Conservation (phyloP, 2,888 invertebrate genomes). For the Ichneumoninae sp. region DNA sequence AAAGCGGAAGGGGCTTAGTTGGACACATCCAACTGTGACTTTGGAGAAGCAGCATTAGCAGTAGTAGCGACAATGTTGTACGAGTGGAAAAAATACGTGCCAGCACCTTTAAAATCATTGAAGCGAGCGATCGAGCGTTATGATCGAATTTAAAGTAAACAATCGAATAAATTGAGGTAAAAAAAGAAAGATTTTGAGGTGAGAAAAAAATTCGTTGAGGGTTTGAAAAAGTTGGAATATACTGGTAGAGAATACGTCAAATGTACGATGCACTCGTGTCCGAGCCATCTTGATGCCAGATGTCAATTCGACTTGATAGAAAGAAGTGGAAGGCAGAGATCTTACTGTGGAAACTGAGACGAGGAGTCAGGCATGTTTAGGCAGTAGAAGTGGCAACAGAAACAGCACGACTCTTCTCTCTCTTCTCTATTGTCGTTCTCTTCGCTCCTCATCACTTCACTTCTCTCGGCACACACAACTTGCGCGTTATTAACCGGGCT, state of each 20-base stretch:
- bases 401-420: slow-evolving; percentile 17
- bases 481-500: slow-evolving; percentile 62
- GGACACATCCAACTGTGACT: slow-evolving; percentile 45
- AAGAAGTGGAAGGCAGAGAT: slow-evolving; percentile 39
- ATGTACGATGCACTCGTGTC: slow-evolving; percentile 27
- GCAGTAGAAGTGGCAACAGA: slow-evolving; percentile 29
- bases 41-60: slow-evolving; percentile 8
- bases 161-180: neutral
- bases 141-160: no score
- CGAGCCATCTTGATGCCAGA: slow-evolving; percentile 46
- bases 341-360: slow-evolving; percentile 46
- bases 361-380: slow-evolving; percentile 1
- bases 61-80: slow-evolving; percentile 51
- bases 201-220: no score
- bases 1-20: slow-evolving; percentile 47
- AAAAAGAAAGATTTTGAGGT: neutral
- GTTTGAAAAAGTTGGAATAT: neutral
- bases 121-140: neutral
- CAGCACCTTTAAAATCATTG: neutral
- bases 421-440: slow-evolving; percentile 36
- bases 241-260: neutral
- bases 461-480: slow-evolving; percentile 52
- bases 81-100: neutral
- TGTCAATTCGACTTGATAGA: slow-evolving; percentile 53
- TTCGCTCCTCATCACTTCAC: slow-evolving; percentile 58